Conservation (phyloP, 2,888 invertebrate genomes). For the Calephelis perditalis region DNA sequence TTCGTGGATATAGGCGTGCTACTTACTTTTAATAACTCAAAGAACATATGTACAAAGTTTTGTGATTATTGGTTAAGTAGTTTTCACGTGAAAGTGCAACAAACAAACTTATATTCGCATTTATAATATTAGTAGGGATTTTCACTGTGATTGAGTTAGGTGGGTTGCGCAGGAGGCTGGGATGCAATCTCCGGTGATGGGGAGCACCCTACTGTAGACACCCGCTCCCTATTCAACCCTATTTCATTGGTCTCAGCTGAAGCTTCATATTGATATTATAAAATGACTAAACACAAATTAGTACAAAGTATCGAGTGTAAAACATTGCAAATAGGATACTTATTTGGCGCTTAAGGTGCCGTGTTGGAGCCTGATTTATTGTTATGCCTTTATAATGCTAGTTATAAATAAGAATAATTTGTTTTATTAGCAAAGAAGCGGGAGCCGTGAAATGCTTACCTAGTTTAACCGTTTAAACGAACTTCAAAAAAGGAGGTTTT, state of each 20-base stretch:
- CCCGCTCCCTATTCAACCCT: constrained; percentile 25
- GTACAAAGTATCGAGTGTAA: constrained; percentile 1
- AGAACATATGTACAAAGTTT: too few relatives aligned
- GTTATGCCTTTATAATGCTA: too few relatives aligned
- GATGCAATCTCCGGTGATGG: constrained; percentile 69
- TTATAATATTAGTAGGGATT: constrained; percentile 30
- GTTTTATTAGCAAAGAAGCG: too few relatives aligned
- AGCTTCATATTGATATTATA: constrained; percentile 21
- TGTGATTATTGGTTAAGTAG: too few relatives aligned
- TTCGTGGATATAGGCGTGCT: too few relatives aligned
- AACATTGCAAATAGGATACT: constrained; percentile 8
- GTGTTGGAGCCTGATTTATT: background rate
- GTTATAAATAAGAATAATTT: too few relatives aligned
- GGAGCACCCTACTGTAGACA: constrained; percentile 32
- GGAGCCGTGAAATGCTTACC: too few relatives aligned
- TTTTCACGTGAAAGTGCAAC: too few relatives aligned
- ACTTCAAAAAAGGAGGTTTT: too few relatives aligned
- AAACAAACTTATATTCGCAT: too few relatives aligned
- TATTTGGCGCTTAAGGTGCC: background rate
- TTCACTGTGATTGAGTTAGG: constrained; percentile 72
- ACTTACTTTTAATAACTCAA: too few relatives aligned
- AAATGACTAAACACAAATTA: constrained; percentile 10
- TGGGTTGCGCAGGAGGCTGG: constrained; percentile 65
- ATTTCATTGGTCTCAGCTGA: constrained; percentile 21
- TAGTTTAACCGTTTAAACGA: too few relatives aligned